A percentile compares a stretch with the other conserved stretches of the same genome.
phyloP scores from a whole-genome alignment of 1,140 invertebrate genomes.

The Stegodyphus mimosarum region DNA sequence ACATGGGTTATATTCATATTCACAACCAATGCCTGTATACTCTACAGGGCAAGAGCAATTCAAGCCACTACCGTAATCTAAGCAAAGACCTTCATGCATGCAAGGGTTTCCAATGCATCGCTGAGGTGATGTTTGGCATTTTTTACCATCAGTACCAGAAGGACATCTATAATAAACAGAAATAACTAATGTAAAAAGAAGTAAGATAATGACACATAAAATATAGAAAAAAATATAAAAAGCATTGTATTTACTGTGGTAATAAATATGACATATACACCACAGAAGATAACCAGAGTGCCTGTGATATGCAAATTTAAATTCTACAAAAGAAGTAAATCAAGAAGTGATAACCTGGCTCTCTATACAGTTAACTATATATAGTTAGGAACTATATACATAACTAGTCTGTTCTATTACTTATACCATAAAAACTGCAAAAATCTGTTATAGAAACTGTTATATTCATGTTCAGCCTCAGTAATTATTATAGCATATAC shows the following conservation, averaged over 20 bases:
- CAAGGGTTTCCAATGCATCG: conserved; percentile 95
- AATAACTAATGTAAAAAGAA: neutral
- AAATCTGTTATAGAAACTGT: no score
- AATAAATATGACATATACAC: neutral
- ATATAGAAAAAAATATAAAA: neutral
- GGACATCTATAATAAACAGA: conserved; percentile 78
- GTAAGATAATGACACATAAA: neutral
- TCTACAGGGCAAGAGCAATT: conserved; percentile 91
- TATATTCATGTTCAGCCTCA: no score
- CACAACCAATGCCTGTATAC: conserved; percentile 88
- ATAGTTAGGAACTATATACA: no score
- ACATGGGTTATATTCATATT: conserved; percentile 89
- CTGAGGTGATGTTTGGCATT: conserved; percentile 94
- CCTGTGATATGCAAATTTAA: no score
- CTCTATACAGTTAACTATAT: no score
- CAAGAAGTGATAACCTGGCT: no score
- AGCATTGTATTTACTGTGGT: neutral
- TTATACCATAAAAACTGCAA: no score
- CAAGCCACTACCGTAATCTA: conserved; percentile 92
- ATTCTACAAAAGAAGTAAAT: no score
- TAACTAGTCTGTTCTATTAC: no score
- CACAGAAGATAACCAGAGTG: neutral
- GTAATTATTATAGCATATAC: no score
- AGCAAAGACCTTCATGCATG: conserved; percentile 93
- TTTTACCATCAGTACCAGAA: conserved; percentile 92